A percentile compares a stretch with the other conserved stretches of the same genome.
Evolutionary conservation across 1,140 invertebrate genomes (phyloP).

Genomic region (Lasioglossum albipes): DNA sequence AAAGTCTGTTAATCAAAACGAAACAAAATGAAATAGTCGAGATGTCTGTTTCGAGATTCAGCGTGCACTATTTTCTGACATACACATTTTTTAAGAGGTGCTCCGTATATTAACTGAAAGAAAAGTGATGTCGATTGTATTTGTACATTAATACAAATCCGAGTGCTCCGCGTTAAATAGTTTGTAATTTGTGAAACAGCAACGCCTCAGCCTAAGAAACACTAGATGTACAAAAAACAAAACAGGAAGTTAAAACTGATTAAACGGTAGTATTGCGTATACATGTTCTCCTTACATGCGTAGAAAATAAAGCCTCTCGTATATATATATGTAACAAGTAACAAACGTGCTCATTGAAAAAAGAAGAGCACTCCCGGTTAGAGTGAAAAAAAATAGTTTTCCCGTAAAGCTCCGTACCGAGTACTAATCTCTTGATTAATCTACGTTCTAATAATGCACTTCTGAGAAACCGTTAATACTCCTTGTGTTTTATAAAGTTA

Average conservation of each 20-base stretch:
- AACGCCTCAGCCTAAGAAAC: constrained; percentile 6
- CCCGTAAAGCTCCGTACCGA: constrained; percentile 2
- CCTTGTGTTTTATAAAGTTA: not conserved
- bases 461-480: not conserved
- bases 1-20: constrained; percentile 17
- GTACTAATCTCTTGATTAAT: not conserved
- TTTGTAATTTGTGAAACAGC: constrained; percentile 9
- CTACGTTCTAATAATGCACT: not conserved
- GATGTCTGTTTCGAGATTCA: not conserved
- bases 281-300: constrained; percentile 1
- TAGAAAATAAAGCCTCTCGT: constrained; percentile 45
- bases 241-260: not conserved
- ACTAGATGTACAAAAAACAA: constrained; percentile 22
- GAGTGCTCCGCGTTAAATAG: not conserved
- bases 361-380: not conserved
- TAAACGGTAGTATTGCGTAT: constrained; percentile 25
- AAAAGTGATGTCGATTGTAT: not conserved
- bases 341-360: constrained; percentile 21
- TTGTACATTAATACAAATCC: not conserved
- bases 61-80: constrained; percentile 17
- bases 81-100: constrained; percentile 13
- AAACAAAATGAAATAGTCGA: too few species aligned
- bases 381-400: constrained; percentile 12
- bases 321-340: constrained; percentile 32
- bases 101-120: constrained; percentile 3